Percentiles rank a stretch among this genome's conserved stretches.
Evolutionary conservation across 2,113 vertebrate genomes (phyloP).

Genomic region (Reinhardtius hippoglossoides): DNA sequence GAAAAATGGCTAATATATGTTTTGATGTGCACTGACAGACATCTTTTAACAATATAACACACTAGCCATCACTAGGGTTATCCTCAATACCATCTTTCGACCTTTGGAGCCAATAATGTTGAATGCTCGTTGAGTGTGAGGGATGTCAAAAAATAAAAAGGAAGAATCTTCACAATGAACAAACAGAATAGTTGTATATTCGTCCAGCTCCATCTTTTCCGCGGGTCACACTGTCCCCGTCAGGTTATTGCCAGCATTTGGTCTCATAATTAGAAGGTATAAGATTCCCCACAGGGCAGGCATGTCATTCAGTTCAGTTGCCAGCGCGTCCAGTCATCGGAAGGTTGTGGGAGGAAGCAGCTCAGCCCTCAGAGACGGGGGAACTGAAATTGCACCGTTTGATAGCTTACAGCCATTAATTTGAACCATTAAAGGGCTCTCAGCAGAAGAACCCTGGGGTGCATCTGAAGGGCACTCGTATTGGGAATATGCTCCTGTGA

Average conservation of each 20-base stretch:
- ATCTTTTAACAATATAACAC: background rate
- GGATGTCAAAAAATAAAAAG: too few relatives aligned
- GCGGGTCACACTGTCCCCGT: conserved; percentile 2
- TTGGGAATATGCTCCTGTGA: conserved; percentile 1
- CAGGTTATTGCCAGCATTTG: conserved; percentile 12
- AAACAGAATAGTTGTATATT: background rate
- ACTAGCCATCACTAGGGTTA: too few relatives aligned
- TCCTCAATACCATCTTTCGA: too few relatives aligned
- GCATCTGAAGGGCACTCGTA: conserved; percentile 33
- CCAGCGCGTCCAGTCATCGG: conserved; percentile 27
- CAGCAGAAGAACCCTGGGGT: conserved; percentile 19
- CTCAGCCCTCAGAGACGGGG: background rate
- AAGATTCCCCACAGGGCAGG: background rate
- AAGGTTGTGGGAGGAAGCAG: conserved; percentile 19
- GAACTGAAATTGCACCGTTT: conserved; percentile 22
- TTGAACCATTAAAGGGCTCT: conserved; percentile 52
- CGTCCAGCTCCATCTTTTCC: background rate
- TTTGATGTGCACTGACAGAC: too few relatives aligned
- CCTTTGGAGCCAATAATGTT: too few relatives aligned
- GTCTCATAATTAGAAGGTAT: conserved; percentile 13
- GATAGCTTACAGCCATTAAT: conserved; percentile 52
- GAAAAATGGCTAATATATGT: background rate
- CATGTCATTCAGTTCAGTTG: conserved; percentile 33
- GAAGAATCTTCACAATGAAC: too few relatives aligned
- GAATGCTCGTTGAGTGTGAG: too few relatives aligned